Evolutionary conservation across 2,888 invertebrate genomes (phyloP).

Genomic region (Drosophila nigritarsus): DNA sequence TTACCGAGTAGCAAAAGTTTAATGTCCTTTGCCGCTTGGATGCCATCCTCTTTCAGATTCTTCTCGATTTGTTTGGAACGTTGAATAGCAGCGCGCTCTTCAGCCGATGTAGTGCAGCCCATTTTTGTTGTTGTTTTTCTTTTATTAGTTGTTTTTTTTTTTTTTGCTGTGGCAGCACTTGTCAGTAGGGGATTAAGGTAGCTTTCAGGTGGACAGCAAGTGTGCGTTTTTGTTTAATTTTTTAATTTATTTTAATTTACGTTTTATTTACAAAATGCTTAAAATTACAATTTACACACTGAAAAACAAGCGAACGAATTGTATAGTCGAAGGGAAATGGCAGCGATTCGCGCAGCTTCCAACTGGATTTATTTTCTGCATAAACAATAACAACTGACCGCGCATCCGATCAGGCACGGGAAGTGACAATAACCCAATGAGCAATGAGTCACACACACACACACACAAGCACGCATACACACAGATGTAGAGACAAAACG

Average conservation of each 20-base stretch:
- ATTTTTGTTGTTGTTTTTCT: constrained; percentile 86
- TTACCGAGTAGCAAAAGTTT: constrained; percentile 98
- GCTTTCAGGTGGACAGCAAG: constrained; percentile 27
- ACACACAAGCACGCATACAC: constrained; percentile 8
- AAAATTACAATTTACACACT: constrained; percentile 60
- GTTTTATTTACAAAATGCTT: constrained; percentile 52
- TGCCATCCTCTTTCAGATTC: constrained; percentile 98
- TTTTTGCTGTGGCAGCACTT: constrained; percentile 55
- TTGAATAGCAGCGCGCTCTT: constrained; percentile 99
- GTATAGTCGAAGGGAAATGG: constrained; percentile 23
- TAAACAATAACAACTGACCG: constrained; percentile 59
- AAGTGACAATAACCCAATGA: constrained; percentile 53
- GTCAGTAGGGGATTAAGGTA: constrained; percentile 34
- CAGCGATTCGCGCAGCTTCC: constrained; percentile 44
- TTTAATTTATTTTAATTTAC: constrained; percentile 21
- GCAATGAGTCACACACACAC: constrained; percentile 46
- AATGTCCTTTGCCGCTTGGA: constrained; percentile 99
- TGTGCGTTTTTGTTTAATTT: constrained; percentile 25
- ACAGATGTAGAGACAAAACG: not conserved
- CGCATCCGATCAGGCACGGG: constrained; percentile 41
- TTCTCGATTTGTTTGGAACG: constrained; percentile 99
- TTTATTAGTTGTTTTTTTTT: constrained; percentile 40
- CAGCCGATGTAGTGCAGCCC: constrained; percentile 99
- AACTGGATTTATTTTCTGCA: constrained; percentile 52
- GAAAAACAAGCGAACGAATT: constrained; percentile 27